A percentile compares a stretch with the other conserved stretches of the same genome.
Conservation (phyloP, 2,888 invertebrate species). For the Cabera pusaria region DNA sequence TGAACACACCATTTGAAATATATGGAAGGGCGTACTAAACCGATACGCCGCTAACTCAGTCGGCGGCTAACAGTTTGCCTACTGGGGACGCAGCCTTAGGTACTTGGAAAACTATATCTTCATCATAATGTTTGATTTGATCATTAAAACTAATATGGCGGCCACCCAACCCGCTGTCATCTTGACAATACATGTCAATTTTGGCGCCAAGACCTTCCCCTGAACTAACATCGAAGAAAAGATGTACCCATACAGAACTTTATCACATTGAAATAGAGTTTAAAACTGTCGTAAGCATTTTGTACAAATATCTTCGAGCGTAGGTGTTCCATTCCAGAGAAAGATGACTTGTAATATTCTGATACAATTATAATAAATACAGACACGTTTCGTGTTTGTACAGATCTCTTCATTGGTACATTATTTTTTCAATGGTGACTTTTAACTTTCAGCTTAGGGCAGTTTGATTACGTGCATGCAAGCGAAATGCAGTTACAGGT, state of each 20-base stretch:
- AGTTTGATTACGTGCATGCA: too few relatives aligned
- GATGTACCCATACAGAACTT: neutral
- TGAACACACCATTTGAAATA: too few relatives aligned
- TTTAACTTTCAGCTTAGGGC: conserved; percentile 30
- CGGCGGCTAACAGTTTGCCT: too few relatives aligned
- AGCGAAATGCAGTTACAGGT: too few relatives aligned
- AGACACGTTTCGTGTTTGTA: conserved; percentile 71
- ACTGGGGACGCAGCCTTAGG: too few relatives aligned
- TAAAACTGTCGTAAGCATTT: neutral
- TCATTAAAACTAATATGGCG: conserved; percentile 52
- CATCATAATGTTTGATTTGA: too few relatives aligned
- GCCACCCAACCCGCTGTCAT: conserved; percentile 74
- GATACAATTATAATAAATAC: conserved; percentile 77
- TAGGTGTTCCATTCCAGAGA: conserved; percentile 78
- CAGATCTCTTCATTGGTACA: conserved; percentile 78
- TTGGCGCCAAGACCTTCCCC: conserved; percentile 62
- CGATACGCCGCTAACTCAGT: too few relatives aligned
- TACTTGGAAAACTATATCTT: too few relatives aligned
- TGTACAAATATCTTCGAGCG: conserved; percentile 43
- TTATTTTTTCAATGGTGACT: conserved; percentile 55
- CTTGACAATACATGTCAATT: conserved; percentile 70
- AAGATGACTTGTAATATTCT: conserved; percentile 68
- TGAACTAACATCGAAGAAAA: conserved; percentile 19
- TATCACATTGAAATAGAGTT: neutral
- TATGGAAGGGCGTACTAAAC: too few relatives aligned